phyloP scores from a whole-genome alignment of 2,113 vertebrate genomes.

The Nipponia nippon region DNA sequence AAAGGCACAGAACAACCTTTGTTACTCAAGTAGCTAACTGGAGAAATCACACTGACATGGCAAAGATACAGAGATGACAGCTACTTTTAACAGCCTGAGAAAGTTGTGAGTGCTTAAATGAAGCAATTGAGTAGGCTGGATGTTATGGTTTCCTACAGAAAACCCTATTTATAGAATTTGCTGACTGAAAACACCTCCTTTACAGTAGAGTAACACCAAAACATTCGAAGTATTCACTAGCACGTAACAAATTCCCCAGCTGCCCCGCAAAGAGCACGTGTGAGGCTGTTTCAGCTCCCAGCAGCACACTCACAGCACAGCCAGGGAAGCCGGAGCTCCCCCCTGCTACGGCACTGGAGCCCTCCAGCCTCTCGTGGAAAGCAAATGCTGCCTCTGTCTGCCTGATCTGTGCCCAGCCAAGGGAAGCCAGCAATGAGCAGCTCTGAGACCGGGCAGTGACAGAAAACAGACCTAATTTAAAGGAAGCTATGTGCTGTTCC shows the following conservation, averaged over 20 bases:
- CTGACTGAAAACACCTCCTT: background rate
- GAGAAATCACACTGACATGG: background rate
- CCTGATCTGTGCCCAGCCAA: background rate
- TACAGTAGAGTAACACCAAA: background rate
- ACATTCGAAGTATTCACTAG: background rate
- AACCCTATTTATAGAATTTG: background rate
- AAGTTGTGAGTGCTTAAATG: background rate
- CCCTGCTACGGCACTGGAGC: background rate
- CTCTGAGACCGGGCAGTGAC: background rate
- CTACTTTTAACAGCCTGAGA: background rate
- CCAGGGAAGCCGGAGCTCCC: background rate
- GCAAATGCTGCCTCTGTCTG: background rate
- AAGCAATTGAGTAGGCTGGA: background rate
- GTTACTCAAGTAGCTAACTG: background rate
- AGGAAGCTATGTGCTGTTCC: background rate
- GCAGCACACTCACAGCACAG: fast-evolving
- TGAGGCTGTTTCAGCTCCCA: background rate
- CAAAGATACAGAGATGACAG: background rate
- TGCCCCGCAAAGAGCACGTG: fast-evolving
- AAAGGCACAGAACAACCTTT: background rate
- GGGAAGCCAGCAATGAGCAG: background rate
- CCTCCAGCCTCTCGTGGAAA: background rate
- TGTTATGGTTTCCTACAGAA: background rate
- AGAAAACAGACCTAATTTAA: background rate
- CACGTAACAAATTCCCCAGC: background rate